These are phyloP conservation scores for Pristionchus entomophagus DNA, from an alignment of 2,888 invertebrate species.

Conservation along the genomic window DNA sequence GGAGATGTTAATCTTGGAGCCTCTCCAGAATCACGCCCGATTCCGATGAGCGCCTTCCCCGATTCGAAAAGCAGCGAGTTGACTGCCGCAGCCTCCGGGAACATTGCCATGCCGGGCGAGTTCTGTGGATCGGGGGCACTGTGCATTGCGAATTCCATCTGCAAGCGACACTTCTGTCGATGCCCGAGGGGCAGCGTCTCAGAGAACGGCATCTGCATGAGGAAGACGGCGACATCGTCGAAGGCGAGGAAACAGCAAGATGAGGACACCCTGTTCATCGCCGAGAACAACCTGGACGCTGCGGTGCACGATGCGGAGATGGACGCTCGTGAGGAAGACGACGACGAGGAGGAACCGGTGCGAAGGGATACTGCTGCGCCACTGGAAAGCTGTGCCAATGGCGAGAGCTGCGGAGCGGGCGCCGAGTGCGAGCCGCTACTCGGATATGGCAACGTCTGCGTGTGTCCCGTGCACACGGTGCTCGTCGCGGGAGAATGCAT, in stretches of 20 bases:
- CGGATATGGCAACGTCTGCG: constrained; percentile 67
- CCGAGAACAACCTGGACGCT: constrained; percentile 7
- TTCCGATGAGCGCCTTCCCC: constrained; percentile 12
- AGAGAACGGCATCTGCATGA: constrained; percentile 66
- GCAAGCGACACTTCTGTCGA: constrained; percentile 66
- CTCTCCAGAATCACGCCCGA: not conserved
- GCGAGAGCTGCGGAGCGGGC: constrained; percentile 63
- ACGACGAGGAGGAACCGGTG: constrained; percentile 35
- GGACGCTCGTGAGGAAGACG: not conserved
- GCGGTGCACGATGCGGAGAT: not conserved
- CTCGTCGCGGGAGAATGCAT: constrained; percentile 64
- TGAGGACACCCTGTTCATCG: not conserved
- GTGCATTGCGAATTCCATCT: constrained; percentile 70
- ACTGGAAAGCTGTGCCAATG: constrained; percentile 64
- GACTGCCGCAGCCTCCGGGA: not conserved
- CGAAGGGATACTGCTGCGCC: constrained; percentile 56
- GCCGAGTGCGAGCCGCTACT: constrained; percentile 64
- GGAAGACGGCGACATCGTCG: not conserved
- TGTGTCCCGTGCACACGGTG: constrained; percentile 59
- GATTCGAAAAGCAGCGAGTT: not conserved
- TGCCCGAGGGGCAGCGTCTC: constrained; percentile 66
- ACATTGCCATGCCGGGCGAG: constrained; percentile 70
- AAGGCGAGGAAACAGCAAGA: constrained; percentile 15
- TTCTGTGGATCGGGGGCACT: constrained; percentile 63
- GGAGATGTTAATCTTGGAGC: not conserved